Conservation (phyloP, 1,140 invertebrate genomes). For the Solenopsis fugax region DNA sequence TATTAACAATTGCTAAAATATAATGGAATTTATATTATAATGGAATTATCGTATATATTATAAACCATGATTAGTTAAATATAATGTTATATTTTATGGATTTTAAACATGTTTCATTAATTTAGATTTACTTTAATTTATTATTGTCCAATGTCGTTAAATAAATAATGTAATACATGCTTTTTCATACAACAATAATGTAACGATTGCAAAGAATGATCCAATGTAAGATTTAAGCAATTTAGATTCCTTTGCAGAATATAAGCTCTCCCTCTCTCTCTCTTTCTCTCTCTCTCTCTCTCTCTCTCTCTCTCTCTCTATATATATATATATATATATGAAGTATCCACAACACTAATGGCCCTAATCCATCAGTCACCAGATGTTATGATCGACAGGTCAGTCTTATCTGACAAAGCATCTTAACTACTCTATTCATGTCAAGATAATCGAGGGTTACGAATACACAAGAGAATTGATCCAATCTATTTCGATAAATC, state of each 20-base stretch:
- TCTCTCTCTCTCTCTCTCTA: too few species aligned
- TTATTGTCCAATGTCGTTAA: not conserved
- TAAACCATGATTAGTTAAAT: not conserved
- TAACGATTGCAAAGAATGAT: not conserved
- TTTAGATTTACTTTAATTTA: not conserved
- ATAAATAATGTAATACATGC: not conserved
- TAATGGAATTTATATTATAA: not conserved
- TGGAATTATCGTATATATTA: not conserved
- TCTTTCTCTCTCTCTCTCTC: too few species aligned
- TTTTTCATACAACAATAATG: not conserved
- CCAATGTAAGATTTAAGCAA: not conserved
- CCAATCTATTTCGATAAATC: slow-evolving; percentile 15
- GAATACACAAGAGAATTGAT: slow-evolving; percentile 1
- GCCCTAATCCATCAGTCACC: slow-evolving; percentile 71
- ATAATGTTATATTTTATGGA: not conserved
- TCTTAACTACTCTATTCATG: slow-evolving; percentile 44
- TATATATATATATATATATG: not conserved
- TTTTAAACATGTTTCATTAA: not conserved
- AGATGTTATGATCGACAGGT: slow-evolving; percentile 55
- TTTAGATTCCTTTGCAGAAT: not conserved
- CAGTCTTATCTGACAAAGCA: slow-evolving; percentile 51
- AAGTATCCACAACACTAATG: slow-evolving; percentile 66
- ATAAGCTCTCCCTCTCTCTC: too few species aligned
- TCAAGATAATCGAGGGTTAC: slow-evolving; percentile 23
- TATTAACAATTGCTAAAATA: not conserved